These are phyloP conservation scores for Drosophila gunungcola DNA, from an alignment of 1,140 invertebrate species.

Conservation along the genomic window DNA sequence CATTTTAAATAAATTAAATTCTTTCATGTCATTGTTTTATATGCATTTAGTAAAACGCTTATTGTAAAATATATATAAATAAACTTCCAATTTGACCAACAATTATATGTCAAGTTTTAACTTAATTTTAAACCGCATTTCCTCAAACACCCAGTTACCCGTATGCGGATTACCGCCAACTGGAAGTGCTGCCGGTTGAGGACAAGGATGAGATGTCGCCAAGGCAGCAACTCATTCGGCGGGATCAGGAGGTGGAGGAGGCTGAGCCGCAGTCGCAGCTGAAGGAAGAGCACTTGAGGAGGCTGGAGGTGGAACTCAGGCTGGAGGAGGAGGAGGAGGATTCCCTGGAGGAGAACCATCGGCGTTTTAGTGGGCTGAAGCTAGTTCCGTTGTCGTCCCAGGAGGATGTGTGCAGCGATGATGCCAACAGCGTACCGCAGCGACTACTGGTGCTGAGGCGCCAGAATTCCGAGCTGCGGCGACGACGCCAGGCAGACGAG, in stretches of 20 bases:
- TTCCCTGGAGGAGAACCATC: neutral
- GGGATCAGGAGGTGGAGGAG: neutral
- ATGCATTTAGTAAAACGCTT: too few species aligned
- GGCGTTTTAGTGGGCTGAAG: neutral
- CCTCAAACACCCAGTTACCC: neutral
- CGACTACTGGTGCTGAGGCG: neutral
- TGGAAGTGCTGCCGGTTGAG: conserved; percentile 9
- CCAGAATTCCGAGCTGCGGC: neutral
- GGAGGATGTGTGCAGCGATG: neutral
- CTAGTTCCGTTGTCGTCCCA: neutral
- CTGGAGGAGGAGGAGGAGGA: neutral
- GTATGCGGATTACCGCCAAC: neutral
- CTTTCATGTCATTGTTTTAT: too few species aligned
- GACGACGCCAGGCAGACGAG: neutral
- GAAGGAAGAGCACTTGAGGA: neutral
- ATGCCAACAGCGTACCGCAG: neutral
- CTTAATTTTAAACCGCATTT: too few species aligned
- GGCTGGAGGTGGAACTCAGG: neutral
- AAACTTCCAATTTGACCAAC: too few species aligned
- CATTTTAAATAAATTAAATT: too few species aligned
- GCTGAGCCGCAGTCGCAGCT: neutral
- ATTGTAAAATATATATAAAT: too few species aligned
- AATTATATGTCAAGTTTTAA: too few species aligned
- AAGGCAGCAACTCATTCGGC: conserved; percentile 1
- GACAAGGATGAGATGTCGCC: neutral